Evolutionary conservation across 2,888 invertebrate genomes (phyloP).

Genomic region (Drosophila subquinaria): DNA sequence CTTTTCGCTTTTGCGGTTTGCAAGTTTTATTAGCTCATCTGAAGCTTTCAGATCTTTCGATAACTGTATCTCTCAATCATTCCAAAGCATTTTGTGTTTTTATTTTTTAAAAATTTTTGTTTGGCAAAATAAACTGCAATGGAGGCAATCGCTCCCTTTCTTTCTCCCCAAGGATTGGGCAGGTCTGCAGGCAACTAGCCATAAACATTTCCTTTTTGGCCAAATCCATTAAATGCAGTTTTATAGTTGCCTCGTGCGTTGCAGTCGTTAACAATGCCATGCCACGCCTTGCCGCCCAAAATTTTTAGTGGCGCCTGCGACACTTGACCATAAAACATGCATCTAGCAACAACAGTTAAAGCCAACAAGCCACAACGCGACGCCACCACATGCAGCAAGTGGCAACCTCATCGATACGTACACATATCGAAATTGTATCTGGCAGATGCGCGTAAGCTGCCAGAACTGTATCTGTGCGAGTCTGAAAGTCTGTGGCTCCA

Average conservation of each 20-base stretch:
- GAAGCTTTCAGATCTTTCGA: constrained; percentile 12
- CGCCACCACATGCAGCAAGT: constrained; percentile 22
- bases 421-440: constrained; percentile 53
- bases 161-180: neutral
- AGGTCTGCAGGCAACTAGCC: constrained; percentile 5
- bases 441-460: constrained; percentile 30
- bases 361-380: constrained; percentile 13
- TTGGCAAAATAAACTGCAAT: constrained; percentile 6
- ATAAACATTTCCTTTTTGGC: constrained; percentile 53
- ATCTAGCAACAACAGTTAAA: constrained; percentile 27
- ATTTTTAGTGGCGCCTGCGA: constrained; percentile 42
- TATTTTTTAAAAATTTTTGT: neutral
- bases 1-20: constrained; percentile 16
- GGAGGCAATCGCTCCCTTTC: constrained; percentile 9
- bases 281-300: constrained; percentile 12
- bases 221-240: constrained; percentile 48
- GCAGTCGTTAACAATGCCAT: constrained; percentile 54
- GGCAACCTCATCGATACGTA: constrained; percentile 33
- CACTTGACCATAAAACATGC: constrained; percentile 51
- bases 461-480: constrained; percentile 7
- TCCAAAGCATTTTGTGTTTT: constrained; percentile 5
- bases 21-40: constrained; percentile 27
- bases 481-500: neutral
- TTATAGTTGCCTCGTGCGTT: constrained; percentile 45
- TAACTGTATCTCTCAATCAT: constrained; percentile 18